These are phyloP conservation scores for Alouatta palliata DNA, from an alignment of 2,113 vertebrate genomes.

Conservation along the genomic window DNA sequence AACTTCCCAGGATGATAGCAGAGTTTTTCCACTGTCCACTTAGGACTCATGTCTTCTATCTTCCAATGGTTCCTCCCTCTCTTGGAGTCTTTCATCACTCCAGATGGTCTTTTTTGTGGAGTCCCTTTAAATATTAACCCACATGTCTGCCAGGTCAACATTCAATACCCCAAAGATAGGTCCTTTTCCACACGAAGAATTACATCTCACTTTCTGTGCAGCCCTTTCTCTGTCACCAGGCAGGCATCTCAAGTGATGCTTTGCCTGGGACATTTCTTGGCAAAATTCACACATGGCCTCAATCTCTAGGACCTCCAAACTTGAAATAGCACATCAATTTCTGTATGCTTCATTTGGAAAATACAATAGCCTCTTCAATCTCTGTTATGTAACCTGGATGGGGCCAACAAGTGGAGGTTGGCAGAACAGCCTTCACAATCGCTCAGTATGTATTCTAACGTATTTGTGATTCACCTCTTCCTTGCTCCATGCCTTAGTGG, in stretches of 20 bases:
- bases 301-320: not conserved
- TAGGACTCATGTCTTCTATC: not conserved
- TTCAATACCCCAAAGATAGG: not conserved
- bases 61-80: not conserved
- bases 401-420: not conserved
- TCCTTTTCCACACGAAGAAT: not conserved
- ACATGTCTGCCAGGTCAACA: not conserved
- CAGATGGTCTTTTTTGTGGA: too few species aligned
- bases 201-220: not conserved
- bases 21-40: not conserved
- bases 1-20: not conserved
- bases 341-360: not conserved
- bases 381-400: not conserved
- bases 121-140: not conserved
- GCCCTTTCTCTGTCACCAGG: not conserved
- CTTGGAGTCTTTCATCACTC: not conserved
- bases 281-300: not conserved
- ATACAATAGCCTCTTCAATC: not conserved
- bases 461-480: not conserved
- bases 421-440: not conserved
- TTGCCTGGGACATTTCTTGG: not conserved
- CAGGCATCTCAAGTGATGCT: not conserved
- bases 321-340: not conserved
- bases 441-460: not conserved
- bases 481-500: not conserved